phyloP scores from a whole-genome alignment of 2,797 vertebrate species.

The Synaphobranchus kaupii region DNA sequence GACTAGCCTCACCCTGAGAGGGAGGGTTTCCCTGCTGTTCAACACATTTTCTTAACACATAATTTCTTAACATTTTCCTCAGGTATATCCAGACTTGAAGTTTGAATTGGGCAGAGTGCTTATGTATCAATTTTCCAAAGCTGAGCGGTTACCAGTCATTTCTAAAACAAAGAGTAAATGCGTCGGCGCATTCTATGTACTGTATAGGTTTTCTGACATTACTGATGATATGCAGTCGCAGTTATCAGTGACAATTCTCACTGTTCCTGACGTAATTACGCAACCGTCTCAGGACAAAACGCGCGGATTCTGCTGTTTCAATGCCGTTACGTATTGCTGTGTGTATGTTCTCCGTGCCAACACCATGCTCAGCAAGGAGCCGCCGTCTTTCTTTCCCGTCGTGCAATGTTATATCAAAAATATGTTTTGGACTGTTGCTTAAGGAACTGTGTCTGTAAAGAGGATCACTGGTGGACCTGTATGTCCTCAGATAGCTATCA shows the following conservation, averaged over 20 bases:
- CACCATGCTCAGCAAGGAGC: background rate
- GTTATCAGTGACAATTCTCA: constrained; percentile 50
- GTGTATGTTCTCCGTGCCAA: background rate
- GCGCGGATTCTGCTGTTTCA: background rate
- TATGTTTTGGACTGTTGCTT: background rate
- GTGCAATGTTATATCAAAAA: background rate
- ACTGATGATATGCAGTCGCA: constrained; percentile 61
- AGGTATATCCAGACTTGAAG: too few species aligned
- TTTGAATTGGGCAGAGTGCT: too few species aligned
- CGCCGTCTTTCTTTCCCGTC: background rate
- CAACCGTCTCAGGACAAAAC: background rate
- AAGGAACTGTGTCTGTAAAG: background rate
- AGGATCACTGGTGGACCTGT: background rate
- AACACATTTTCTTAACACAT: too few species aligned
- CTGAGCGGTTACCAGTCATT: background rate
- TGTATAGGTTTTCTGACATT: constrained; percentile 57
- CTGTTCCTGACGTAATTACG: background rate
- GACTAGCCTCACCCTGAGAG: too few species aligned
- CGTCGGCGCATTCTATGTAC: constrained; percentile 2
- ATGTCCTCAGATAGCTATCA: background rate
- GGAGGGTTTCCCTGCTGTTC: too few species aligned
- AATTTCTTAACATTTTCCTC: too few species aligned
- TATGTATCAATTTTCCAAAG: too few species aligned
- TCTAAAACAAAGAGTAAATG: background rate
- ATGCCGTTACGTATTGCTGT: background rate